Conservation (phyloP, 2,888 invertebrate species). For the Melieria crassipennis region DNA sequence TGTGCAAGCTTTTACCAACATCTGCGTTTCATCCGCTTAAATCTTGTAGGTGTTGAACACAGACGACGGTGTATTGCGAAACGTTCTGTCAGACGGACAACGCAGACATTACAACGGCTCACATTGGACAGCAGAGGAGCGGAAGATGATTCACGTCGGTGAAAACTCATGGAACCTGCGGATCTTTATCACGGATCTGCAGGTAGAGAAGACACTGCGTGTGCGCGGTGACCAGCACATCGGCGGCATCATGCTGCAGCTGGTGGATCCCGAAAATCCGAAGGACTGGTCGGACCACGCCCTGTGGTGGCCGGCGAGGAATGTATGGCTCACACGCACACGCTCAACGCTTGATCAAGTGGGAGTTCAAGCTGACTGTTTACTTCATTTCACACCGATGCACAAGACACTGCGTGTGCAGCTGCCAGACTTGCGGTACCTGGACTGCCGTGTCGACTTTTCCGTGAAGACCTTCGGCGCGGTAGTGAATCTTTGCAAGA, state of each 20-base stretch:
- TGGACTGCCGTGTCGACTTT: conserved; percentile 94
- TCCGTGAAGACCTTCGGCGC: conserved; percentile 95
- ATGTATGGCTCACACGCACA: conserved; percentile 93
- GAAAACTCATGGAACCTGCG: conserved; percentile 97
- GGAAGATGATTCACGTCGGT: conserved; percentile 71
- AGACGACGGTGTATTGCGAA: too few species aligned
- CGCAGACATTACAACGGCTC: too few species aligned
- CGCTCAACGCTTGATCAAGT: conserved; percentile 97
- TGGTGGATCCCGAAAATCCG: conserved; percentile 96
- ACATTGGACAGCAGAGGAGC: too few species aligned
- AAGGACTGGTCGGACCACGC: conserved; percentile 99
- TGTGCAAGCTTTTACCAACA: too few species aligned
- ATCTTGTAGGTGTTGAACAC: too few species aligned
- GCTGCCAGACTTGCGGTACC: conserved; percentile 89
- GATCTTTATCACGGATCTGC: conserved; percentile 91
- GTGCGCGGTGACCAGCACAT: conserved; percentile 97
- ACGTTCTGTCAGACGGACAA: too few species aligned
- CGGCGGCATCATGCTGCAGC: conserved; percentile 96
- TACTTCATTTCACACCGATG: conserved; percentile 96
- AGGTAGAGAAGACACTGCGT: conserved; percentile 87
- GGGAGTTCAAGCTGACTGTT: conserved; percentile 93
- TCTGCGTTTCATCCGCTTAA: too few species aligned
- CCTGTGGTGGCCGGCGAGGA: conserved; percentile 97
- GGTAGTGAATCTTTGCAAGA: conserved; percentile 91
- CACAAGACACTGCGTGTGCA: conserved; percentile 92